These are phyloP conservation scores for Drosophila diplacantha DNA, from an alignment of 2,888 invertebrate genomes.

Conservation along the genomic window DNA sequence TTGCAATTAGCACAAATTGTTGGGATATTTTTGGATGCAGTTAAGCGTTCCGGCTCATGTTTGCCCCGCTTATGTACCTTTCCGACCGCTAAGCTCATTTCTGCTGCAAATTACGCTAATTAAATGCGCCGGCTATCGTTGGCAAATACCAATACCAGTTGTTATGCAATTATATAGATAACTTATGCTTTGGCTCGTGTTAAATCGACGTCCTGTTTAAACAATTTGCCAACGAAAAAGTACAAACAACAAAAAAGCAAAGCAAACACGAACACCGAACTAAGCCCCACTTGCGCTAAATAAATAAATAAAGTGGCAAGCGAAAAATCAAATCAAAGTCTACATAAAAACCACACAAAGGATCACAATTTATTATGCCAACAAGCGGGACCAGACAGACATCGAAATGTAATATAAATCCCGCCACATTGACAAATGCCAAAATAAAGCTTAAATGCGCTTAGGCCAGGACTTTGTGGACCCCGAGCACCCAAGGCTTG, in stretches of 20 bases:
- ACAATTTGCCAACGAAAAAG: neutral
- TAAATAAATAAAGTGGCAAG: conserved; percentile 45
- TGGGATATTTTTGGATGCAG: conserved; percentile 9
- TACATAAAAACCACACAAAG: conserved; percentile 55
- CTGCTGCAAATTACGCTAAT: conserved; percentile 50
- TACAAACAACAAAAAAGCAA: conserved; percentile 5
- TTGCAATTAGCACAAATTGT: conserved; percentile 50
- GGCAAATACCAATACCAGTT: conserved; percentile 20
- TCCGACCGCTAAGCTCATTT: conserved; percentile 36
- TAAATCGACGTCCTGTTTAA: conserved; percentile 7
- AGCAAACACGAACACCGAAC: conserved; percentile 6
- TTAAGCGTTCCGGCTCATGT: conserved; percentile 48
- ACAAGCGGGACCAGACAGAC: conserved; percentile 29
- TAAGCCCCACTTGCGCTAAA: conserved; percentile 45
- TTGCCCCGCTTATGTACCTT: conserved; percentile 26
- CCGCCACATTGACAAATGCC: conserved; percentile 70
- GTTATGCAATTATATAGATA: conserved; percentile 39
- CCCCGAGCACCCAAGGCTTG: neutral
- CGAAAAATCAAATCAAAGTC: conserved; percentile 66
- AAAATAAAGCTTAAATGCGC: conserved; percentile 70
- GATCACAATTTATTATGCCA: conserved; percentile 65
- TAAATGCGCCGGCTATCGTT: conserved; percentile 48
- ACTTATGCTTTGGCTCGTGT: conserved; percentile 39
- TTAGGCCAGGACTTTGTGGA: conserved; percentile 46
- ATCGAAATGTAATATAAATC: conserved; percentile 59